Conservation (phyloP, 2,113 vertebrate species). For the Phyllostomus hastatus region DNA sequence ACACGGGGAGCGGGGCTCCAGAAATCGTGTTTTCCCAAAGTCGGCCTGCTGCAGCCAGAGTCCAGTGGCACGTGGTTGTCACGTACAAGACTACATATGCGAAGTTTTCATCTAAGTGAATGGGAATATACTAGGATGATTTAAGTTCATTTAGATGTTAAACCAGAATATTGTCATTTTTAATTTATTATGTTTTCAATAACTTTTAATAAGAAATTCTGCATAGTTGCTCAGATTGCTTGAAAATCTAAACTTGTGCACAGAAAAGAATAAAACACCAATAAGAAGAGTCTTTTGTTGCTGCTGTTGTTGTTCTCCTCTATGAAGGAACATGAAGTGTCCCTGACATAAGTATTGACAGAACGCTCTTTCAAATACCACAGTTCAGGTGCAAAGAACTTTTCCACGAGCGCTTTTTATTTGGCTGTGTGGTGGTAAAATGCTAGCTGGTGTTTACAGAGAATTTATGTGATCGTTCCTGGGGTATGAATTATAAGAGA, state of each 20-base stretch:
- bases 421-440: background rate
- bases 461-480: background rate
- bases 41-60: background rate
- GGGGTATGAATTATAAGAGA: slow-evolving; percentile 35
- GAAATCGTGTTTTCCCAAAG: background rate
- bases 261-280: background rate
- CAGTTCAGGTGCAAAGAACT: slow-evolving; percentile 10
- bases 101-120: background rate
- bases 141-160: background rate
- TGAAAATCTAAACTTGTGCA: background rate
- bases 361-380: background rate
- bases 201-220: slow-evolving; percentile 20
- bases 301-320: background rate
- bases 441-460: slow-evolving; percentile 30
- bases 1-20: background rate
- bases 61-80: background rate
- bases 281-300: background rate
- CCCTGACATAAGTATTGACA: background rate
- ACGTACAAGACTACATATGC: background rate
- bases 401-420: background rate
- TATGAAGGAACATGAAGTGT: background rate
- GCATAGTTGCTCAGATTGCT: background rate
- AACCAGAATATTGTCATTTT: background rate
- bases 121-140: background rate
- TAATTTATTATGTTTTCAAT: slow-evolving; percentile 17